Conservation (phyloP, 2,888 invertebrate genomes). For the Mimumesa dahlbomi region DNA sequence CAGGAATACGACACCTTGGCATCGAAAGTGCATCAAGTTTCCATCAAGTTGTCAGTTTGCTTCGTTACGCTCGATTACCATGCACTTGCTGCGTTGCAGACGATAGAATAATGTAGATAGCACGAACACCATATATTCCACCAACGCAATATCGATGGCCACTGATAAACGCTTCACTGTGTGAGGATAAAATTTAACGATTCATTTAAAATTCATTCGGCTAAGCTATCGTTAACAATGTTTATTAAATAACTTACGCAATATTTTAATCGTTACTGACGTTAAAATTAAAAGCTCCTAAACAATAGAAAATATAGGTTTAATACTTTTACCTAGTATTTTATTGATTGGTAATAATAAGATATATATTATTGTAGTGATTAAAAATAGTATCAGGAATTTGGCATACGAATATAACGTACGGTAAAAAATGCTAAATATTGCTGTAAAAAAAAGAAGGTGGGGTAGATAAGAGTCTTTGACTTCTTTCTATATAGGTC, state of each 20-base stretch:
- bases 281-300: no score
- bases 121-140: background rate
- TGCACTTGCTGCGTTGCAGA: constrained; percentile 11
- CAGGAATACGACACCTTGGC: constrained; percentile 41
- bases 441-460: constrained; percentile 35
- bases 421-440: constrained; percentile 11
- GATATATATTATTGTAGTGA: no score
- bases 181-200: no score
- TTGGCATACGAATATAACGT: background rate
- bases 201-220: no score
- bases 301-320: no score
- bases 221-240: no score
- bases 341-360: no score
- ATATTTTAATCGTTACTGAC: no score
- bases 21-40: constrained; percentile 50
- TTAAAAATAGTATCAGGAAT: no score
- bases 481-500: constrained; percentile 65
- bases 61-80: constrained; percentile 55
- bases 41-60: constrained; percentile 44
- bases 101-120: constrained; percentile 37
- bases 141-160: background rate
- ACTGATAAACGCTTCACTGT: constrained; percentile 15
- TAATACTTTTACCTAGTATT: no score
- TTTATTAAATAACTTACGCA: no score
- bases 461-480: constrained; percentile 35